Evolutionary conservation across 53 echinoderm and acorn worm genomes (phyloP), one percentile per base, ranked within the genome.

Genomic region (Antedon mediterranea): DNA sequence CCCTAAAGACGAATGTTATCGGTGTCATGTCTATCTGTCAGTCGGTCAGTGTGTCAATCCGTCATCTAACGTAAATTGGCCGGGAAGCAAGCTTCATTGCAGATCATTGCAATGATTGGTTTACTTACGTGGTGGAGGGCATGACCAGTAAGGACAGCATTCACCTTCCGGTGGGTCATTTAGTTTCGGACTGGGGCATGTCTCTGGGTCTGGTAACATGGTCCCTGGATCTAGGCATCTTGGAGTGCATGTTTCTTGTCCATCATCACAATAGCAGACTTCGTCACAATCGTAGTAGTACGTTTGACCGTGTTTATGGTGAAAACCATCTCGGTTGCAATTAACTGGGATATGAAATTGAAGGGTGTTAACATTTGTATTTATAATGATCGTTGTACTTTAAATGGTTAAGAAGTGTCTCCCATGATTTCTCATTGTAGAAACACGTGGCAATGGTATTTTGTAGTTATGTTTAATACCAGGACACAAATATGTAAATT

Each of bases 131-230:
- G 92, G 97, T 14, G 97, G 85, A 23, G 91, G 97, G 31, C 97
- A 97, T 4, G 91, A 82, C 91, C 91, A 94, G 71, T 81, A 87
- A 14, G 91, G 89, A 72, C 95, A 94, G 74, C 95, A 94, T 34
- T 97, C 97, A 3, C 97, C 97, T 30, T 92, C 86, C 0, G 90
- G 85, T 11, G 97, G 92, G 20, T 79, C 43, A 30, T 89, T 82
- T 31, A 97, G 76, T 23, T 74, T 84, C 0, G 97, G 97, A 20
- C 87, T 72, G 9, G 97, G 97, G 71, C 97, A 97, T 0, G 97
- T 89, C 20, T 84, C 77, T 28, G 78, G 83, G 43, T 97, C 92
- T 18, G 97, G 97, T 0, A 90, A 86, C 92, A 97, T 88, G 31
- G 83, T 71, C 20, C 97, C 97, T 28, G 97, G 79, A 70, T 90